Evolutionary conservation across 2,888 invertebrate genomes (phyloP), one percentile per base, ranked within the genome.

Genomic region (Plagodis dolabraria): DNA sequence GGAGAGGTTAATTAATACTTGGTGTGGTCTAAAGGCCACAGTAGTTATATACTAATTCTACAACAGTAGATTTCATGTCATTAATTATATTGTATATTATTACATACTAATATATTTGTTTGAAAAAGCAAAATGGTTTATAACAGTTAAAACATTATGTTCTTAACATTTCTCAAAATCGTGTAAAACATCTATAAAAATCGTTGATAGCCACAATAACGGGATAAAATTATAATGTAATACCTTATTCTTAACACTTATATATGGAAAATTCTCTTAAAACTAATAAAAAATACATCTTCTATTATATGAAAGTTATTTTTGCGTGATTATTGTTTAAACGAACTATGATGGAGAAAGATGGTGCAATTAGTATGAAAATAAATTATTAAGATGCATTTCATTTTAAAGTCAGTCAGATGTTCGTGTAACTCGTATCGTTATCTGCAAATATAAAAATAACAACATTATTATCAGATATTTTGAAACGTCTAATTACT

Each of bases 151-250:
- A 45, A 7, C 2, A 7, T 45, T 48, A 47, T 12, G 12, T 44
- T 35, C 46, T 5, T 8, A 74, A 74, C 57, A 65, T 71, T 71
- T 72, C 61, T 67, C 70, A 77, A 77, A 75, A 67, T 64, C 55
- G 68, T 77, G 74, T 75, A 70, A 65, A 74, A 67, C 53, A 60
- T 57, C 55, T 61, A 57, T 64, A 65, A 60, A 62, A 61, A 7
- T 45, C 49, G 40, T 53, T 53, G 46, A 60, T 51, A 51, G 44
- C 36, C 57, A 52, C 35, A 54, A 35, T 51, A 60, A 60, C 57
- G 33, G 33, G 35, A 43, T 42, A 57, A 35, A 36, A 22, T 47
- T 44, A 42, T 42, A 9, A 40, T 11, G 11, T 43, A 12, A n/a
- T 43, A 43, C 43, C 0, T 43, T 43, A 43, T 7, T 6, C 11